A percentile compares a stretch with the other conserved stretches of the same genome.
Conservation (phyloP, 1,140 invertebrate species). For the Drosophila santomea region DNA sequence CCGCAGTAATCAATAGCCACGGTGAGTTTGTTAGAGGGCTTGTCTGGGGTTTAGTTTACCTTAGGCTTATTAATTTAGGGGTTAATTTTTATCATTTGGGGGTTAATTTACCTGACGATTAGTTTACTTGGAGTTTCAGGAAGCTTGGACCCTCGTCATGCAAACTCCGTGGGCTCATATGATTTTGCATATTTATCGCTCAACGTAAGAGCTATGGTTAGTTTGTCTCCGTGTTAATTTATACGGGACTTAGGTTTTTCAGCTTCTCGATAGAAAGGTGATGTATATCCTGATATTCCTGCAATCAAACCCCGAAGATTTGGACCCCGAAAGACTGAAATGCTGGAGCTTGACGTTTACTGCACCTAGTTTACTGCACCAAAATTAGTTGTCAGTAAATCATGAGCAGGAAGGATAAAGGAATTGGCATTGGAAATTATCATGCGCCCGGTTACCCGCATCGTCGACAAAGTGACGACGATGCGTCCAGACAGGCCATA, state of each 20-base stretch:
- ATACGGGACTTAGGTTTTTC: no score
- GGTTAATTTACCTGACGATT: no score
- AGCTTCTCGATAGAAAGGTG: slow-evolving; percentile 1
- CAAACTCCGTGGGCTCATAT: no score
- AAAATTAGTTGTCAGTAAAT: slow-evolving; percentile 69
- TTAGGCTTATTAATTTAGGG: no score
- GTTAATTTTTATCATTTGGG: no score
- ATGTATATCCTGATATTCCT: neutral
- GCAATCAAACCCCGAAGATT: neutral
- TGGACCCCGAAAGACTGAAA: neutral
- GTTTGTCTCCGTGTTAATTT: no score
- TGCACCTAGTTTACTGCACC: slow-evolving; percentile 8
- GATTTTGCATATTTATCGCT: no score
- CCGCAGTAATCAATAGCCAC: slow-evolving; percentile 7
- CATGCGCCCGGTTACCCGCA: slow-evolving; percentile 52
- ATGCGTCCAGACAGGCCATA: slow-evolving; percentile 67
- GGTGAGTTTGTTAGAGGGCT: no score
- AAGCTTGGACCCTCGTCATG: no score
- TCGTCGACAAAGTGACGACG: slow-evolving; percentile 76
- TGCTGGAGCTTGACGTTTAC: slow-evolving; percentile 1
- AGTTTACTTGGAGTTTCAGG: no score
- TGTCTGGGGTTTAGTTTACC: no score
- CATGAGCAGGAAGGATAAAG: neutral
- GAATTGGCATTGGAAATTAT: slow-evolving; percentile 65
- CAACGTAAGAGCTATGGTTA: no score